Evolutionary conservation across 2,797 vertebrate species (phyloP).

Genomic region (Alca torda): DNA sequence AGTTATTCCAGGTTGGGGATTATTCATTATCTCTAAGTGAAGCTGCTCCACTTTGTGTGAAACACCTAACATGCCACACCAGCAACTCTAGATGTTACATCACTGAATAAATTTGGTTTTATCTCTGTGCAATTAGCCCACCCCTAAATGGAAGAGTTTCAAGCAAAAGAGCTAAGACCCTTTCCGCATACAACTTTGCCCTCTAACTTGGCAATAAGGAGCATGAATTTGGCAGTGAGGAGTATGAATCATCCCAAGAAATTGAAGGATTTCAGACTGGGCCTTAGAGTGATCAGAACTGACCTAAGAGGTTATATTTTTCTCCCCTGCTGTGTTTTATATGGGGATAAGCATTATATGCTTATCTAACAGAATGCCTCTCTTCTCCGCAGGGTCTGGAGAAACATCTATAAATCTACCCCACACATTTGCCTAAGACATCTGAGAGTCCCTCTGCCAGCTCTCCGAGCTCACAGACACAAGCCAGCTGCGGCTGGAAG

Average conservation of each 20-base stretch:
- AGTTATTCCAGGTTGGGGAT: not conserved
- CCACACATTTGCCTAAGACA: not conserved
- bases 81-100: not conserved
- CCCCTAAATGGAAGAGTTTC: not conserved
- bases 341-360: not conserved
- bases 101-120: not conserved
- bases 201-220: not conserved
- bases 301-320: not conserved
- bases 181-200: not conserved
- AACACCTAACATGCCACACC: not conserved
- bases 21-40: not conserved
- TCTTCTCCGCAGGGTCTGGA: not conserved
- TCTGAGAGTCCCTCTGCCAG: not conserved
- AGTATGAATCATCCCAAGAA: not conserved
- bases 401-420: not conserved
- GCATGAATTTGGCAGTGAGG: not conserved
- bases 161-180: not conserved
- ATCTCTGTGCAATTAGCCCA: not conserved
- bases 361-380: not conserved
- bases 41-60: not conserved
- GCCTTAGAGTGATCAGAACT: not conserved
- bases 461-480: not conserved
- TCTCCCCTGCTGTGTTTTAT: not conserved
- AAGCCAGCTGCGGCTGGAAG: constrained; percentile 23
- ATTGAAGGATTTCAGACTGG: not conserved